Conservation (phyloP, 2,113 vertebrate genomes). For the Thalassarche chlororhynchos region DNA sequence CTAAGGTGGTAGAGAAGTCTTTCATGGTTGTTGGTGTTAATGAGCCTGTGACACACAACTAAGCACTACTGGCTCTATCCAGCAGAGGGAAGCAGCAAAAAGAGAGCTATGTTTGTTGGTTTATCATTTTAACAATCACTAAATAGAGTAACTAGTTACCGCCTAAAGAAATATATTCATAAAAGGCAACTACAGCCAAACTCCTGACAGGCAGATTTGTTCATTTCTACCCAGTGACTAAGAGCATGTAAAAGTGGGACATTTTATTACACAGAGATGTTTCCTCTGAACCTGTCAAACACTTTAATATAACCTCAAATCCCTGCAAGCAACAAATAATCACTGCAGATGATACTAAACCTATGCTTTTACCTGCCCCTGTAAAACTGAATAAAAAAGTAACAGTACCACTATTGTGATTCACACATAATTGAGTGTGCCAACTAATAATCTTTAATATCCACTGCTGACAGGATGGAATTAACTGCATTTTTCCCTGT, state of each 20-base stretch:
- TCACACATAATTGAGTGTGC: slow-evolving; percentile 77
- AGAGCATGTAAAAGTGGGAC: neutral
- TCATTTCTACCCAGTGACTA: neutral
- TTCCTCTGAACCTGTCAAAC: slow-evolving; percentile 12
- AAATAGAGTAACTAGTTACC: neutral
- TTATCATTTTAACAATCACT: neutral
- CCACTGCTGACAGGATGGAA: slow-evolving; percentile 98
- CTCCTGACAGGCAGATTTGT: neutral
- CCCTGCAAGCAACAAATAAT: slow-evolving; percentile 23
- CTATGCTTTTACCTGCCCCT: slow-evolving; percentile 71
- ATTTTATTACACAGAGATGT: neutral
- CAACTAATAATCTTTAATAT: slow-evolving; percentile 93
- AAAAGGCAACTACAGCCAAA: neutral
- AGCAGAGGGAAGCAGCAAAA: slow-evolving; percentile 60
- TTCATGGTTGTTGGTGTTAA: neutral
- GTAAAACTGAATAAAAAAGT: slow-evolving; percentile 82
- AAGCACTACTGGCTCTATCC: slow-evolving; percentile 38
- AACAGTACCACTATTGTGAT: slow-evolving; percentile 93
- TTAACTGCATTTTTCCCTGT: slow-evolving; percentile 87
- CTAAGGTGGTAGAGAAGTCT: neutral
- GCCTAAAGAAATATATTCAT: neutral
- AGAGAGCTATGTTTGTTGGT: neutral
- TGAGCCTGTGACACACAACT: neutral
- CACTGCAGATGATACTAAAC: slow-evolving; percentile 69
- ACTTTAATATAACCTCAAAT: slow-evolving; percentile 3